Evolutionary conservation across 1,140 invertebrate species (phyloP).

Genomic region (Tetramorium parvispinum): DNA sequence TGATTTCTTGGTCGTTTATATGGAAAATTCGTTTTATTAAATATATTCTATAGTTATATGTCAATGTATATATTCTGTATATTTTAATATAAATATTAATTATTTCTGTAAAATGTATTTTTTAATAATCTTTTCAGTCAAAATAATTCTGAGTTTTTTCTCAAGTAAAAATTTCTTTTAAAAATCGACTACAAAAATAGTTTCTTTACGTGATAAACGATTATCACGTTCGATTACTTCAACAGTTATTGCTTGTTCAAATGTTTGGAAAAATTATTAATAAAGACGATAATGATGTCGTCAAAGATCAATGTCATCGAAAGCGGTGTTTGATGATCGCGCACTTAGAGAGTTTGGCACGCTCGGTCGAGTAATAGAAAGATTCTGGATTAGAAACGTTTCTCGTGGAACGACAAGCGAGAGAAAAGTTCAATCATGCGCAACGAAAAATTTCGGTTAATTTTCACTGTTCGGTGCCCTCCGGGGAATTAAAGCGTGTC

Average conservation of each 20-base stretch:
- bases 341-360: constrained; percentile 50
- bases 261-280: background rate
- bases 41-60: background rate
- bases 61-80: background rate
- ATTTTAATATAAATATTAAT: background rate
- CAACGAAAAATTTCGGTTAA: constrained; percentile 47
- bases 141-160: background rate
- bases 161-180: background rate
- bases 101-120: background rate
- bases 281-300: background rate
- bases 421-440: constrained; percentile 4
- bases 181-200: background rate
- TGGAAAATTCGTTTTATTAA: background rate
- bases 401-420: background rate
- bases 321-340: constrained; percentile 13
- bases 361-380: constrained; percentile 39
- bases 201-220: background rate
- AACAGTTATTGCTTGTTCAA: background rate
- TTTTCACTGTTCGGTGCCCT: constrained; percentile 71
- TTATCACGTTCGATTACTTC: background rate
- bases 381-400: constrained; percentile 52
- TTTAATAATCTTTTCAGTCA: background rate
- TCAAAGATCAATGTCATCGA: constrained; percentile 15
- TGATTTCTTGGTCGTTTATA: background rate
- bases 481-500: background rate